Conservation (phyloP, 1,140 invertebrate genomes). For the Drosophila aff. region DNA sequence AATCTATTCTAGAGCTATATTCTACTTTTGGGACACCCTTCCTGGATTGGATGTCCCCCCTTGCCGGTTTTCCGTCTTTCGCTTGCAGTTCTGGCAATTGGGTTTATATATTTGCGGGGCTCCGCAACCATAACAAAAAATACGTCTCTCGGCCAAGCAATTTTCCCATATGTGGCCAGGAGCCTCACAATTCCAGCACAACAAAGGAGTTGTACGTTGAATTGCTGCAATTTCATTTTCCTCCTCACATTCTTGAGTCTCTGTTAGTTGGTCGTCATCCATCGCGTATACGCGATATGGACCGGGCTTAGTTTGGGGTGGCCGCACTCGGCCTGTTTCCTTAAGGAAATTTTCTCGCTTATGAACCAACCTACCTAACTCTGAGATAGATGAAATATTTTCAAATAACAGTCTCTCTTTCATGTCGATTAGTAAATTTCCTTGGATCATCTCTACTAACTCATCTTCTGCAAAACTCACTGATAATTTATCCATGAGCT, state of each 20-base stretch:
- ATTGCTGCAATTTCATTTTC: too few species aligned
- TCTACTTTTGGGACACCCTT: neutral
- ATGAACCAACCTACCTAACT: neutral
- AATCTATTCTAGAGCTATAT: too few species aligned
- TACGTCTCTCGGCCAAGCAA: neutral
- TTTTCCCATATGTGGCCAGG: neutral
- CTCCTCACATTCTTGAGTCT: too few species aligned
- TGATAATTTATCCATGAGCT: conserved; percentile 4
- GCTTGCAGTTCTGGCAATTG: neutral
- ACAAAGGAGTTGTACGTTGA: too few species aligned
- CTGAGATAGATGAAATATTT: conserved; percentile 3
- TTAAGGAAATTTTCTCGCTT: too few species aligned
- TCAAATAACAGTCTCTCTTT: neutral
- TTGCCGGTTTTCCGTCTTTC: conserved; percentile 1
- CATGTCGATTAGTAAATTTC: conserved; percentile 1
- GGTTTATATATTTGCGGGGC: neutral
- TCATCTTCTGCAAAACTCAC: conserved; percentile 5
- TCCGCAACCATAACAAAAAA: neutral
- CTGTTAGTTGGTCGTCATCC: too few species aligned
- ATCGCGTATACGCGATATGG: too few species aligned
- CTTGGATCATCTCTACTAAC: conserved; percentile 7
- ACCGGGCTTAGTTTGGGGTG: too few species aligned
- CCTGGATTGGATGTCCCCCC: neutral
- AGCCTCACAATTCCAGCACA: too few species aligned
- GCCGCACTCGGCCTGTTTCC: too few species aligned